These are phyloP conservation scores for Plecturocebus donacophilus DNA, from an alignment of 2,113 vertebrate genomes.

Conservation along the genomic window DNA sequence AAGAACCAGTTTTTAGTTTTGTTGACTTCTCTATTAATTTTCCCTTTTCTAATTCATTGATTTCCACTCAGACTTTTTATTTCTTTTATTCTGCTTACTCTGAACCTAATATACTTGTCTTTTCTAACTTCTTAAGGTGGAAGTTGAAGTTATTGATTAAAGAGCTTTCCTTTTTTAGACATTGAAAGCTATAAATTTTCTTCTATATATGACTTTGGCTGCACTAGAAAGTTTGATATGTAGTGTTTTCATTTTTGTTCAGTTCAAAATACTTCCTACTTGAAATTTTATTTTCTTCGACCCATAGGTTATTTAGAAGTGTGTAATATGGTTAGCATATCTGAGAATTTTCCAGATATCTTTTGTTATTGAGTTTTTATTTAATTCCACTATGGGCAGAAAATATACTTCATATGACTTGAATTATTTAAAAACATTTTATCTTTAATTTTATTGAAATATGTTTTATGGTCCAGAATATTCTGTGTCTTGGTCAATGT, in stretches of 20 bases:
- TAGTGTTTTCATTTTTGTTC: background rate
- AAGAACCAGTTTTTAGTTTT: background rate
- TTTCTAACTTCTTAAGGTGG: background rate
- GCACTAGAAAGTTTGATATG: background rate
- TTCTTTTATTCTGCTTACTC: background rate
- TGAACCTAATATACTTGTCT: background rate
- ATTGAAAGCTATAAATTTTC: background rate
- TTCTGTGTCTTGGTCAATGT: background rate
- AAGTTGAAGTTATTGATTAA: background rate
- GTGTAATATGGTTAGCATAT: background rate
- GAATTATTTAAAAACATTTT: background rate
- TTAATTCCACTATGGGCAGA: background rate
- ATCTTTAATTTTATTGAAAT: background rate
- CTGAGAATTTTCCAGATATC: background rate
- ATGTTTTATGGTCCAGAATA: background rate
- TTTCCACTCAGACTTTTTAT: background rate
- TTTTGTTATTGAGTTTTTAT: background rate
- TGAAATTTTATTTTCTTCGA: background rate
- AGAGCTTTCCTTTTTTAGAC: background rate
- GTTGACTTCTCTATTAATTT: background rate
- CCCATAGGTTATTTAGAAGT: background rate
- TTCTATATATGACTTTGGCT: background rate
- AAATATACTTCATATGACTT: background rate
- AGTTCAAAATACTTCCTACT: background rate
- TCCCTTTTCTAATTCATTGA: background rate